Percentiles rank a stretch among this genome's conserved stretches.
These are phyloP conservation scores for Stenurella melanura DNA, from an alignment of 2,888 invertebrate species.

Conservation along the genomic window DNA sequence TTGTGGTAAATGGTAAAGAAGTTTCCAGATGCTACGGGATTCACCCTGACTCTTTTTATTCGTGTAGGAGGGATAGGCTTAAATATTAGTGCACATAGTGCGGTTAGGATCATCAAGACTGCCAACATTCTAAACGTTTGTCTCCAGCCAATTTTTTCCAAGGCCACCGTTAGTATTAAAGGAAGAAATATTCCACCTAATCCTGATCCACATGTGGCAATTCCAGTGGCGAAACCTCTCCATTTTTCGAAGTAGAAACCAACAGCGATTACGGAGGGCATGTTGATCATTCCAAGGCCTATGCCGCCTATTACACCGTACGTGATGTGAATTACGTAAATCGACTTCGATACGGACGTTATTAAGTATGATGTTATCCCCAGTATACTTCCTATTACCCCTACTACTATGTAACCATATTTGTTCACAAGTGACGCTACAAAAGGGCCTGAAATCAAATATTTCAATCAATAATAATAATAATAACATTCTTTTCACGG, in stretches of 20 bases:
- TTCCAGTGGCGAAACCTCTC: conserved; percentile 83
- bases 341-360: conserved; percentile 50
- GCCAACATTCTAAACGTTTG: conserved; percentile 76
- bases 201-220: conserved; percentile 84
- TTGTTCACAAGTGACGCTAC: conserved; percentile 63
- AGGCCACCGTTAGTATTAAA: conserved; percentile 74
- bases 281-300: conserved; percentile 82
- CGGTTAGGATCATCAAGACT: conserved; percentile 51
- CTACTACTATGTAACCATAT: conserved; percentile 61
- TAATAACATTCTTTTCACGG: too few relatives aligned
- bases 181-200: conserved; percentile 80
- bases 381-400: conserved; percentile 59
- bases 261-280: conserved; percentile 81
- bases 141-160: conserved; percentile 76
- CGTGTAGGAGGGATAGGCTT: conserved; percentile 58
- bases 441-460: conserved; percentile 61
- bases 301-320: conserved; percentile 67
- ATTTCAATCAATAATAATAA: background rate
- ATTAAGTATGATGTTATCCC: conserved; percentile 51
- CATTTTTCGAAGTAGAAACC: conserved; percentile 85
- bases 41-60: conserved; percentile 40
- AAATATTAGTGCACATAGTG: conserved; percentile 56
- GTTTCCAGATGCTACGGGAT: conserved; percentile 41
- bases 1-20: conserved; percentile 49
- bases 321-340: conserved; percentile 52